Base-by-base conservation (phyloP, 2,888 invertebrate species). In the Pterostichus niger region DNA sequence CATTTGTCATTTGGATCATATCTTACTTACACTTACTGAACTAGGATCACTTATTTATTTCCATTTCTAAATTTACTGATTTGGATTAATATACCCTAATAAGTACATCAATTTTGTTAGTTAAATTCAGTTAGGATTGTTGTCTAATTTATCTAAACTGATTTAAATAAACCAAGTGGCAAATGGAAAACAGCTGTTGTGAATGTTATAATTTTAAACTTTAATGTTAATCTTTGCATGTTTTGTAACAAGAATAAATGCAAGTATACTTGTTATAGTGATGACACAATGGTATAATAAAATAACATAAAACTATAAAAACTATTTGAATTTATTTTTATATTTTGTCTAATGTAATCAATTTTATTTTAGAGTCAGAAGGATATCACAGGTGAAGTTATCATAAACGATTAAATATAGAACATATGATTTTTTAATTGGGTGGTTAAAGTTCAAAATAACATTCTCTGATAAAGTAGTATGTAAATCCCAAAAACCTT, bases 211-310 rank as follows among this genome's bases (percentile, higher is more conserved):
- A 24, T 24, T 24, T 2, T 73, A 64, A 33, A 56, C 17, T 56
- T 15, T 56, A 56, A 44, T 71, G 68, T 71, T 71, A 64, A 44
- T 75, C 24, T 75, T 71, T 71, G 71, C 71, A 71, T 71, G 46
- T 71, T 75, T 75, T 75, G 15, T 75, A 73, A 46, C 40, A 40
- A 64, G 35, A 64, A 56, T 17, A 56, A 56, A 56, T 56, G 24
- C 56, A 56, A 56, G 24, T 56, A 56, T 56, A 17, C 13, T 52
- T 40, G 40, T 40, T 11, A 33, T 61, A 61, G 61, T n/a, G 10
- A 61, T 35, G 13, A 49, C 13, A 49, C 10, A 64, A 64, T 64
- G 31, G 31, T 40, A 13, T 31, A 31, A 59, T 59, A 31, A 49
- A 56, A 56, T 56, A 56, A 56, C 24, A 9, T 40, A 40, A 40